Base-by-base conservation (phyloP, 2,888 invertebrate genomes). In the Pseudococcus jackbeardsleyi region DNA sequence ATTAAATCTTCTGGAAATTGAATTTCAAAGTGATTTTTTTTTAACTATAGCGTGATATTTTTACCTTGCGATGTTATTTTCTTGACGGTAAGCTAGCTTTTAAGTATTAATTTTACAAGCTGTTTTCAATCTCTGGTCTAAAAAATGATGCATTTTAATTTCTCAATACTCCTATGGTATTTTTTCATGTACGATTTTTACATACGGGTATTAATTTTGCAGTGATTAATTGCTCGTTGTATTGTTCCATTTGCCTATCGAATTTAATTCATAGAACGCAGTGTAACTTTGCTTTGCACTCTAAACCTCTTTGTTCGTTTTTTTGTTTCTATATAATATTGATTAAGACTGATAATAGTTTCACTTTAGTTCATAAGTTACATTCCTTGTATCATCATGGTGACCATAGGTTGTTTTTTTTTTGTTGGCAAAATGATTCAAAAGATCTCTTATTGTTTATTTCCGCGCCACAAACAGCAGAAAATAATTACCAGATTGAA, bases 1-100 rank as follows among this genome's bases (percentile, higher is more conserved):
- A 26, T 64, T 59, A 85, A 89, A 50, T 17, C 50, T 54, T 68
- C 86, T 12, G 48, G 12, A 48, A 50, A 84, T 46, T 84, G 11
- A 59, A 46, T 59, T 59, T n/a, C 59, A n/a, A 17, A 6, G 59
- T n/a, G 59, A 59, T n/a, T 17, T 17, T 17, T 17, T 59, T n/a
- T 4, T 1, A 15, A 50, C 26, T 50, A 22, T 64, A 64, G 19
- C 64, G 64, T 64, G 64, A 64, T 64, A 22, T 64, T 64, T 22
- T 64, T 64, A 64, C 19, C 64, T 64, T 64, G 22, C 22, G 50
- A 64, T 64, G 64, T 64, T 64, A 64, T 22, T 22, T 64, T 8
- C 19, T 64, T 64, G 1, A 64, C 19, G 11, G 12, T 64, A 19
- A 64, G 8, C 64, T 64, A 19, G 22, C 11, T 50, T 50, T 15